Evolutionary conservation across 2,113 vertebrate species (phyloP).

Genomic region (Silurus glanis): DNA sequence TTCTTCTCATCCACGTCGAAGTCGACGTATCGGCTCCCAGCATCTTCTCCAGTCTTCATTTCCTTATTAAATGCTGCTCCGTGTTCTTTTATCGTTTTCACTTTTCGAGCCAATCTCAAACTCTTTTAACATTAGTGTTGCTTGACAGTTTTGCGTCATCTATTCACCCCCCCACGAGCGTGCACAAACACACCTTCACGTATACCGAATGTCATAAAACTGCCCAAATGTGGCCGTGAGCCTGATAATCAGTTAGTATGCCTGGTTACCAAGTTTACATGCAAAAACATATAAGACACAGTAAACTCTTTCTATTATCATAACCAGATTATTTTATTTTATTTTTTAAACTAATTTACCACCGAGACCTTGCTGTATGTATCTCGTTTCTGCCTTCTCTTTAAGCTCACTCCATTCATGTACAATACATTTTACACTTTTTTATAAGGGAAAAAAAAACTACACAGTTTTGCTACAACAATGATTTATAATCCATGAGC

Average conservation of each 20-base stretch:
- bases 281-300: slow-evolving; percentile 41
- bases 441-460: slow-evolving; percentile 8
- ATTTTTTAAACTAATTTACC: neutral
- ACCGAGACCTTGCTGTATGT: neutral
- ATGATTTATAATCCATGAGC: slow-evolving; percentile 4
- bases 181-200: neutral
- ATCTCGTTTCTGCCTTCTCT: slow-evolving; percentile 19
- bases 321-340: neutral
- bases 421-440: slow-evolving; percentile 30
- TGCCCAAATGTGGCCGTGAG: slow-evolving; percentile 61
- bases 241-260: slow-evolving; percentile 20
- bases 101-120: neutral
- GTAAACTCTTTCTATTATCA: neutral
- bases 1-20: neutral
- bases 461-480: slow-evolving; percentile 4
- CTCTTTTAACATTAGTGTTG: slow-evolving; percentile 23
- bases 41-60: slow-evolving; percentile 30
- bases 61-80: slow-evolving; percentile 32
- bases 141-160: slow-evolving; percentile 9
- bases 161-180: neutral
- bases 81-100: neutral
- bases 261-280: slow-evolving; percentile 68
- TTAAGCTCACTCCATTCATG: neutral
- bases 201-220: slow-evolving; percentile 61
- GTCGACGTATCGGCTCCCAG: slow-evolving; percentile 2